Conservation (phyloP, 2,888 invertebrate species). For the Leptopilina drosophilae region DNA sequence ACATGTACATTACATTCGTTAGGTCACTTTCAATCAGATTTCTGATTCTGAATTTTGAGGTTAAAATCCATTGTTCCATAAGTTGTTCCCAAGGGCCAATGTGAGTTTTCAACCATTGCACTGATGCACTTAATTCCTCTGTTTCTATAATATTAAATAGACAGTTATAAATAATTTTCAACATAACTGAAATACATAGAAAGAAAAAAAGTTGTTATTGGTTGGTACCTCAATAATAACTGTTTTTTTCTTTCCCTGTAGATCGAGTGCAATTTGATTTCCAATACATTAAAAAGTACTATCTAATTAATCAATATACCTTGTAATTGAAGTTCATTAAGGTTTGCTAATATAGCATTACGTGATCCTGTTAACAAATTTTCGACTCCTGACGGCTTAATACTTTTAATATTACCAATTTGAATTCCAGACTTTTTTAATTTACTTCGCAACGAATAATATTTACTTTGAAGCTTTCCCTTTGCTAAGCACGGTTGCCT, state of each 20-base stretch:
- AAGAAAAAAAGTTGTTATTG: not conserved
- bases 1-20: not conserved
- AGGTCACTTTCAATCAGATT: not conserved
- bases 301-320: not conserved
- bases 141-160: not conserved
- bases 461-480: slow-evolving; percentile 6
- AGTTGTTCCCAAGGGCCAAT: not conserved
- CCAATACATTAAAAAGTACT: not conserved
- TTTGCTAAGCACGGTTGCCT: not conserved
- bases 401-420: not conserved
- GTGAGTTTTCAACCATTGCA: not conserved
- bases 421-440: not conserved
- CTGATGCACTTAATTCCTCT: not conserved
- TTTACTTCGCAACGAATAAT: slow-evolving; percentile 3
- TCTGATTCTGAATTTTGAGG: not conserved
- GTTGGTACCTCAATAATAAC: not conserved
- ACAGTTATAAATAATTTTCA: not conserved
- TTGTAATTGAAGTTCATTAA: not conserved
- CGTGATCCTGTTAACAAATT: not conserved
- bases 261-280: not conserved
- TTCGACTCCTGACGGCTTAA: not conserved
- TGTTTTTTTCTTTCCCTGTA: no score
- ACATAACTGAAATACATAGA: not conserved
- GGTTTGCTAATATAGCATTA: not conserved
- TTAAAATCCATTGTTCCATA: not conserved